These are phyloP conservation scores for Brachymystax lenok DNA, from an alignment of 2,797 vertebrate species.

Conservation along the genomic window DNA sequence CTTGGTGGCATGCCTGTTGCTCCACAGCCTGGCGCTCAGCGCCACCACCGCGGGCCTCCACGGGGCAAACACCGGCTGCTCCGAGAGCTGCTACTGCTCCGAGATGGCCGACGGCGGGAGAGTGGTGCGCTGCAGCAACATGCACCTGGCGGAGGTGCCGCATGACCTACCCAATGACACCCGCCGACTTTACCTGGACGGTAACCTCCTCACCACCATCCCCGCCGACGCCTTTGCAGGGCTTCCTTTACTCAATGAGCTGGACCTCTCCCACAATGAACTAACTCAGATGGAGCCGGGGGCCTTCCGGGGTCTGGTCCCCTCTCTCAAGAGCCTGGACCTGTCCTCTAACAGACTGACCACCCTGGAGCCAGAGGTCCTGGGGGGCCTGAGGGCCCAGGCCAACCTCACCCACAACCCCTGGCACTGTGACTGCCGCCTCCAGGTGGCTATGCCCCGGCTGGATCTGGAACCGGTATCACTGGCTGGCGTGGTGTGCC, in stretches of 20 bases:
- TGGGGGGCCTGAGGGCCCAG: slow-evolving; percentile 73
- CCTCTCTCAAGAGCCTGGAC: slow-evolving; percentile 73
- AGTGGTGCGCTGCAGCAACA: slow-evolving; percentile 80
- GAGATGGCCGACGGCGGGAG: slow-evolving; percentile 55
- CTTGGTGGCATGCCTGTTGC: slow-evolving; percentile 52
- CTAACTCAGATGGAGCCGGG: slow-evolving; percentile 73
- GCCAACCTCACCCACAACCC: slow-evolving; percentile 83
- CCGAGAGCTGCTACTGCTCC: slow-evolving; percentile 76
- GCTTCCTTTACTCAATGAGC: slow-evolving; percentile 74
- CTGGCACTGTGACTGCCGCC: slow-evolving; percentile 81
- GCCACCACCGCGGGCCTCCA: slow-evolving; percentile 20
- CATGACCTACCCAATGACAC: slow-evolving; percentile 80
- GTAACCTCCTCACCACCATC: slow-evolving; percentile 76
- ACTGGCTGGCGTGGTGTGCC: slow-evolving; percentile 71
- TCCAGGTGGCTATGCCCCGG: slow-evolving; percentile 74
- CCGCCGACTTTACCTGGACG: slow-evolving; percentile 81
- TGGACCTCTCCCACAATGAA: slow-evolving; percentile 82
- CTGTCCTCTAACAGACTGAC: slow-evolving; percentile 80
- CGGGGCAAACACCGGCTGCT: slow-evolving; percentile 46
- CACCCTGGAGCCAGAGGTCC: slow-evolving; percentile 72
- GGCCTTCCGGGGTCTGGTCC: slow-evolving; percentile 74
- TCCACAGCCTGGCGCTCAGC: not conserved
- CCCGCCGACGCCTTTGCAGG: slow-evolving; percentile 77
- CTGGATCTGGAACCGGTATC: slow-evolving; percentile 81
- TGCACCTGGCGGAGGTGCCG: slow-evolving; percentile 73